Conservation (phyloP, 1,140 invertebrate genomes). For the Himalopsyche phryganea region DNA sequence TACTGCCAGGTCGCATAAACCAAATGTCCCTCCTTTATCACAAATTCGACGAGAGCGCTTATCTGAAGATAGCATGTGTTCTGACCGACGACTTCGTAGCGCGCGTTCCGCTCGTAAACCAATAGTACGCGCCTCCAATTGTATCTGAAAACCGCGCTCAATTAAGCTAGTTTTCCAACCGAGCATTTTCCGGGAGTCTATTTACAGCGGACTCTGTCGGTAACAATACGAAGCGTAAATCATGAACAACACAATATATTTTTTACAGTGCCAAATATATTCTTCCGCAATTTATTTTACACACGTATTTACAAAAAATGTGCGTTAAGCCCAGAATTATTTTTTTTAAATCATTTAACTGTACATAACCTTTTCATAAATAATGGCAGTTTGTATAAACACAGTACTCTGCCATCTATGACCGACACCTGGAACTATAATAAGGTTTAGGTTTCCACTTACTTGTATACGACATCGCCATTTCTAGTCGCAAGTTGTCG, state of each 20-base stretch:
- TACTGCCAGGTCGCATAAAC: conserved; percentile 17
- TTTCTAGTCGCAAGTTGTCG: conserved; percentile 46
- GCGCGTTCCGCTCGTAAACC: conserved; percentile 51
- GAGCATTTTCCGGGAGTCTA: background rate
- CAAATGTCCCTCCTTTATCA: conserved; percentile 10
- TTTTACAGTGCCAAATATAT: background rate
- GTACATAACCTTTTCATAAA: no score
- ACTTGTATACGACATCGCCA: conserved; percentile 55
- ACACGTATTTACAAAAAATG: no score
- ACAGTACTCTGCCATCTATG: conserved; percentile 10
- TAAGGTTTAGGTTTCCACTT: conserved; percentile 40
- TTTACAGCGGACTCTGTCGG: background rate
- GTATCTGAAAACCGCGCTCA: conserved; percentile 41
- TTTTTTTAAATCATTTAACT: no score
- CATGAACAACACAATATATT: background rate
- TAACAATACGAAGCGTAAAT: background rate
- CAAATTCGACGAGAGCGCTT: conserved; percentile 41
- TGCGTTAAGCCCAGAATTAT: no score
- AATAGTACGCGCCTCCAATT: conserved; percentile 49
- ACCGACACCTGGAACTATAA: background rate
- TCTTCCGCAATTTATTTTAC: no score
- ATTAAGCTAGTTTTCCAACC: background rate
- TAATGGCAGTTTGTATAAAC: background rate
- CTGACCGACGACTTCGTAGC: conserved; percentile 43
- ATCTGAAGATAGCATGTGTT: conserved; percentile 46